These are phyloP conservation scores for Netelia virgata DNA, from an alignment of 2,888 invertebrate species.

Conservation along the genomic window DNA sequence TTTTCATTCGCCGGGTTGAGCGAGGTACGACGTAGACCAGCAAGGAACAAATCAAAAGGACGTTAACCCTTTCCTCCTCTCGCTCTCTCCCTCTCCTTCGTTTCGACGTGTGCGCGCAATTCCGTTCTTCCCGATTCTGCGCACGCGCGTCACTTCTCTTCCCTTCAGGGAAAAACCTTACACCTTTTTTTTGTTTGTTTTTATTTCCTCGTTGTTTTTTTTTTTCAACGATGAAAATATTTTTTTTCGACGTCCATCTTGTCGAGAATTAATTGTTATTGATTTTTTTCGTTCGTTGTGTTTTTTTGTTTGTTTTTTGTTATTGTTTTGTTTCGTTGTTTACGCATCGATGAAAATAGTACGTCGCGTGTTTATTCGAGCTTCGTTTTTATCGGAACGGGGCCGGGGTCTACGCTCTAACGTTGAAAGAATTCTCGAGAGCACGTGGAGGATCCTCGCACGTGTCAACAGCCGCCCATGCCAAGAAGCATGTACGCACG, in stretches of 20 bases:
- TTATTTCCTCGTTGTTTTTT: neutral
- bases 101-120: neutral
- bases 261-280: neutral
- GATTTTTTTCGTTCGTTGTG: neutral
- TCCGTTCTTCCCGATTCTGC: constrained; percentile 1
- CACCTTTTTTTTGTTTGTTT: neutral
- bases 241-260: neutral
- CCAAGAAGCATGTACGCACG: constrained; percentile 63
- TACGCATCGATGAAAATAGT: constrained; percentile 5
- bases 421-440: constrained; percentile 64
- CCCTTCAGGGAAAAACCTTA: neutral
- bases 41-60: constrained; percentile 78
- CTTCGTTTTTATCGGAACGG: constrained; percentile 28
- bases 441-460: constrained; percentile 69
- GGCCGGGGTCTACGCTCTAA: constrained; percentile 26
- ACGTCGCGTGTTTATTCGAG: constrained; percentile 14
- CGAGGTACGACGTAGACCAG: constrained; percentile 59
- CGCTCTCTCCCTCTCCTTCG: constrained; percentile 50
- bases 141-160: neutral
- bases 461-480: constrained; percentile 68
- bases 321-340: neutral
- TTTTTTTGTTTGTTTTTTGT: neutral
- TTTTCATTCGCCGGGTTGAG: constrained; percentile 36
- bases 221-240: neutral
- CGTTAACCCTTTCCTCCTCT: constrained; percentile 78